A percentile compares a stretch with the other conserved stretches of the same genome.
phyloP scores from a whole-genome alignment of 2,888 invertebrate genomes.

The Electrophaes corylata region DNA sequence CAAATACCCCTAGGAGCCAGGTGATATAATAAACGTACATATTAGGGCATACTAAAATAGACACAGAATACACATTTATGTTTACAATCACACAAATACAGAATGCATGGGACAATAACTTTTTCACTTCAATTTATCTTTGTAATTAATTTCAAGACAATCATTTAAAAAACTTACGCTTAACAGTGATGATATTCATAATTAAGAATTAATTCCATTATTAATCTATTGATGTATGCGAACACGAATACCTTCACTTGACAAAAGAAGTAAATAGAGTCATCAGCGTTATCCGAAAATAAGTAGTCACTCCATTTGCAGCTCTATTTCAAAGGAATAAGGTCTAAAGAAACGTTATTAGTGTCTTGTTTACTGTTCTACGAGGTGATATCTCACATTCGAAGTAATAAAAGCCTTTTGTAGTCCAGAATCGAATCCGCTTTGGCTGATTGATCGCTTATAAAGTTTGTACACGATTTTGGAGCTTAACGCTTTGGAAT shows the following conservation, averaged over 20 bases:
- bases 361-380: slow-evolving; percentile 20
- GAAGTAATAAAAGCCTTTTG: slow-evolving; percentile 28
- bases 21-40: no score
- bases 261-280: slow-evolving; percentile 8
- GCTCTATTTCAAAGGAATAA: slow-evolving; percentile 16
- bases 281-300: slow-evolving; percentile 1
- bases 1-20: no score
- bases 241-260: background rate
- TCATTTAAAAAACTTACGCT: no score
- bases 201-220: background rate
- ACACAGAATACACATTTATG: no score
- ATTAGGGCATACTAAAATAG: no score
- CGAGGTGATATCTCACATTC: slow-evolving; percentile 25
- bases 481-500: slow-evolving; percentile 5
- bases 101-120: no score
- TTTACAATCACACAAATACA: no score
- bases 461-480: slow-evolving; percentile 2
- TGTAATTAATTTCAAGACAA: no score
- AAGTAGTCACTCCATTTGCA: slow-evolving; percentile 8
- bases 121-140: no score
- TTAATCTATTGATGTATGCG: background rate
- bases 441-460: slow-evolving; percentile 25
- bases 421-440: slow-evolving; percentile 27
- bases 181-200: no score
- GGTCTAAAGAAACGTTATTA: slow-evolving; percentile 6